Evolutionary conservation across 2,113 vertebrate genomes (phyloP).

Genomic region (Burhinus oedicnemus): DNA sequence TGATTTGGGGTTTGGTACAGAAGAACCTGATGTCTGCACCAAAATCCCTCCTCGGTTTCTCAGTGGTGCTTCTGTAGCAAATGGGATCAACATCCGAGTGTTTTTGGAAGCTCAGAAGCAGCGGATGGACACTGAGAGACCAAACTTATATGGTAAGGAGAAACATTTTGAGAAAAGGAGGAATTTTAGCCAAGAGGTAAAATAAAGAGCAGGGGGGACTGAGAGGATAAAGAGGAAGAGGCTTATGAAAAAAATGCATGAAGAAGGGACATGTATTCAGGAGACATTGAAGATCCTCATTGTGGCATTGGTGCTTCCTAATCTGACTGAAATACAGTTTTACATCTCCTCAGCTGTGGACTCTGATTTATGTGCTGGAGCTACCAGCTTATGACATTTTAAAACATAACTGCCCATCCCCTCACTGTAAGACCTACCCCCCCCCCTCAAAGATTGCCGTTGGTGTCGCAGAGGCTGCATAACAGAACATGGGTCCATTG

Average conservation of each 20-base stretch:
- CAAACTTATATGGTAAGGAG: slow-evolving; percentile 82
- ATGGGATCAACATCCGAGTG: slow-evolving; percentile 82
- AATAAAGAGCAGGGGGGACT: neutral
- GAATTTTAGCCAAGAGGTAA: neutral
- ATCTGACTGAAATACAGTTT: neutral
- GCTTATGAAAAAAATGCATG: neutral
- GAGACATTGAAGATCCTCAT: neutral
- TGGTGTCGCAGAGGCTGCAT: neutral
- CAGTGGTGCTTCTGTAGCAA: slow-evolving; percentile 79
- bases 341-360: neutral
- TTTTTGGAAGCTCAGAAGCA: slow-evolving; percentile 89
- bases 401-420: neutral
- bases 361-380: neutral
- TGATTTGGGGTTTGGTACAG: slow-evolving; percentile 88
- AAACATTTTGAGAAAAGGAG: neutral
- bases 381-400: neutral
- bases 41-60: slow-evolving; percentile 90
- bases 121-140: slow-evolving; percentile 82
- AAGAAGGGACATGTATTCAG: neutral
- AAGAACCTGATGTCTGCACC: slow-evolving; percentile 85
- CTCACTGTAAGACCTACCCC: neutral
- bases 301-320: neutral
- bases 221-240: neutral
- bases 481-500: fast-evolving
- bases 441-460: neutral